Conservation (phyloP, 1,140 invertebrate genomes). For the Drosophila carrolli region DNA sequence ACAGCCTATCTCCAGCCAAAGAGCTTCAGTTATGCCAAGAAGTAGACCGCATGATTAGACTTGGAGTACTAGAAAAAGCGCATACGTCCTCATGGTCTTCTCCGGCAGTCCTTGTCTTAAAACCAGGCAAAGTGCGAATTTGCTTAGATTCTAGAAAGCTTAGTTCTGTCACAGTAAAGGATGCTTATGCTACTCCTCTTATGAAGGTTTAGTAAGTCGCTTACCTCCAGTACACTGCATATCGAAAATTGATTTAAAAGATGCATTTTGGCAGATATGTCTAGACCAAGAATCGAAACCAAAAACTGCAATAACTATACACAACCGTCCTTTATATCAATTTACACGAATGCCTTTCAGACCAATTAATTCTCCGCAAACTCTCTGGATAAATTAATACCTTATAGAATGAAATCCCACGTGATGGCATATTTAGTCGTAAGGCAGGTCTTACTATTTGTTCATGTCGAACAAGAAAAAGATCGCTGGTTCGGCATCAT, state of each 20-base stretch:
- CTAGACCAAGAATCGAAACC: neutral
- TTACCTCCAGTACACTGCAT: slow-evolving; percentile 1
- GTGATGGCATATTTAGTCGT: neutral
- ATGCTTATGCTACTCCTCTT: neutral
- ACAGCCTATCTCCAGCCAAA: neutral
- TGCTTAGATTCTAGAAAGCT: neutral
- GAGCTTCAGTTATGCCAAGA: neutral
- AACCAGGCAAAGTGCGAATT: neutral
- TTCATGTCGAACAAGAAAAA: too few relatives aligned
- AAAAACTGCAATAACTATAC: neutral
- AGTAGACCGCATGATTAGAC: neutral
- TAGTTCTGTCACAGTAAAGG: neutral
- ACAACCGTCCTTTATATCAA: neutral
- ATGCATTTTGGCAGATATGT: slow-evolving; percentile 1
- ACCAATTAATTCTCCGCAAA: neutral
- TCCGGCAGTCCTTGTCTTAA: neutral
- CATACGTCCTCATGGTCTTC: neutral
- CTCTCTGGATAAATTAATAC: neutral
- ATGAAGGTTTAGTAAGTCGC: neutral
- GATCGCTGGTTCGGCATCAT: too few relatives aligned
- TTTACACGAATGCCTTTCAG: neutral
- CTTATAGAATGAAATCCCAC: neutral
- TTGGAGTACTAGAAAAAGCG: neutral
- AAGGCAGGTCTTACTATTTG: too few relatives aligned
- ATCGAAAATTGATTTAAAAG: neutral